A percentile compares a stretch with the other conserved stretches of the same genome.
Evolutionary conservation across 2,113 vertebrate species (phyloP).

Genomic region (Podarcis muralis): DNA sequence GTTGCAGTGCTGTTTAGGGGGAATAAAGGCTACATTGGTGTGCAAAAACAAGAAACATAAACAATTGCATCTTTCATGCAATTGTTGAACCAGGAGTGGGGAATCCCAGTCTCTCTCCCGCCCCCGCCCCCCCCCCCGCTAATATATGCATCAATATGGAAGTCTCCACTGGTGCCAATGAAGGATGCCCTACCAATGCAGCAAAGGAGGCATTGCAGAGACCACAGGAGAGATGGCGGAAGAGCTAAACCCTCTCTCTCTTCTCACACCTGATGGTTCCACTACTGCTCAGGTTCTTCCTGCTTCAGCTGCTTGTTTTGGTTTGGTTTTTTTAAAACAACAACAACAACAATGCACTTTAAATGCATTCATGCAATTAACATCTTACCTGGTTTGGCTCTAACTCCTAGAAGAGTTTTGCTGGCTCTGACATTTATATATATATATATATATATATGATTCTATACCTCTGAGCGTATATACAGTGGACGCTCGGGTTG

Average conservation of each 20-base stretch:
- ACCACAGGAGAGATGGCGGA: not conserved
- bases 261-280: accelerated
- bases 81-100: too few species aligned
- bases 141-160: too few species aligned
- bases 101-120: not conserved
- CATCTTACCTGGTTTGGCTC: not conserved
- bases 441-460: too few species aligned
- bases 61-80: not conserved
- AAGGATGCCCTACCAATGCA: too few species aligned
- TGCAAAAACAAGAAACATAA: not conserved
- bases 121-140: not conserved
- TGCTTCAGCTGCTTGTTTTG: not conserved
- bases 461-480: too few species aligned
- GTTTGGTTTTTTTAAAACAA: not conserved
- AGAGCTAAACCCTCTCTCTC: not conserved
- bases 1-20: not conserved
- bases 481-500: too few species aligned
- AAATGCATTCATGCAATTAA: not conserved
- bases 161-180: too few species aligned
- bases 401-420: not conserved
- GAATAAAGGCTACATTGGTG: not conserved
- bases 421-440: not conserved
- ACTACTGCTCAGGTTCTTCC: not conserved
- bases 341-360: not conserved
- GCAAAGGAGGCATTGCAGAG: too few species aligned